Conservation (phyloP, 2,797 vertebrate species). For the Intellagama lesueurii region DNA sequence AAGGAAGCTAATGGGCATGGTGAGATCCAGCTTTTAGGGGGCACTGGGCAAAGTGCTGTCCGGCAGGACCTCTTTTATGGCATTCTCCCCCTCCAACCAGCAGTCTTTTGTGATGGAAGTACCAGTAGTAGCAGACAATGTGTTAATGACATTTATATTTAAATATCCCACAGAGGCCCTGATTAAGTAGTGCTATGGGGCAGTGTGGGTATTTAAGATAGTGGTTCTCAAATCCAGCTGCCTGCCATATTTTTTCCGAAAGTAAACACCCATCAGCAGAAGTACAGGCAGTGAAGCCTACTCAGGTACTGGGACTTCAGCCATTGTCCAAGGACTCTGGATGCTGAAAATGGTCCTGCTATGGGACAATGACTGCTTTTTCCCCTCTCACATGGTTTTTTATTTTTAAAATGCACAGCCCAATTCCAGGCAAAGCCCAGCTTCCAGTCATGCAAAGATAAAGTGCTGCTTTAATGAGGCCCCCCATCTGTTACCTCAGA, state of each 20-base stretch:
- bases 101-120: not conserved
- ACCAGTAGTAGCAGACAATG: not conserved
- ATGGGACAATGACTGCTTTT: not conserved
- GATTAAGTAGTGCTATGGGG: not conserved
- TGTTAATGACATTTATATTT: not conserved
- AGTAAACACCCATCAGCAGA: no score
- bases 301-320: not conserved
- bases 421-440: not conserved
- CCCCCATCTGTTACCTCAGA: slow-evolving; percentile 41
- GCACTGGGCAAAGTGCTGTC: not conserved
- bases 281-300: no score
- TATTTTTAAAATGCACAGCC: not conserved
- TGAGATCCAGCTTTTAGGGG: not conserved
- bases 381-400: not conserved
- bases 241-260: not conserved
- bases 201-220: not conserved
- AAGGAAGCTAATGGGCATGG: not conserved
- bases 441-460: not conserved
- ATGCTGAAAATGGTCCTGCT: not conserved
- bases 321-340: not conserved
- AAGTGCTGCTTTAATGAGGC: slow-evolving; percentile 47
- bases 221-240: not conserved
- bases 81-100: not conserved
- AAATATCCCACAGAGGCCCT: not conserved
- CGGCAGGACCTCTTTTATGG: not conserved